Evolutionary conservation across 2,113 vertebrate genomes (phyloP).

Genomic region (Chloropsis cyanopogon): DNA sequence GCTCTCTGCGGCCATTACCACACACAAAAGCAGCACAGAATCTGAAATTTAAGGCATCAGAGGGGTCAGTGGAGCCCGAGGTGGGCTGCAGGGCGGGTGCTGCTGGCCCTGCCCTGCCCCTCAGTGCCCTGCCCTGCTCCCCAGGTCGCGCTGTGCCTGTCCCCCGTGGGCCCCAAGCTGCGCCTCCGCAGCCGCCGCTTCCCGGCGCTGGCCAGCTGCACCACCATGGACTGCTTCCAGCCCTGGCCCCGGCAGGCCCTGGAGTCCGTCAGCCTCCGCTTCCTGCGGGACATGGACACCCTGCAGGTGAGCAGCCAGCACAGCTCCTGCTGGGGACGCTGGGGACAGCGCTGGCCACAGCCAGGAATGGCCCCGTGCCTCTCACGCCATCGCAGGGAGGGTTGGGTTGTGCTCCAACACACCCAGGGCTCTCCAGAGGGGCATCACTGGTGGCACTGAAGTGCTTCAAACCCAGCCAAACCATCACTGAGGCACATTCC

Average conservation of each 20-base stretch:
- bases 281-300: slow-evolving; percentile 79
- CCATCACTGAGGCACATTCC: rapidly evolving
- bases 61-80: rapidly evolving
- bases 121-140: background rate
- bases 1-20: too few relatives aligned
- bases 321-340: background rate
- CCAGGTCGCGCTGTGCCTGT: slow-evolving; percentile 91
- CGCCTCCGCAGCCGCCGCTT: slow-evolving; percentile 87
- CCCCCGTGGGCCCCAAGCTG: slow-evolving; percentile 85
- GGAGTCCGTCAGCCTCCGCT: slow-evolving; percentile 89
- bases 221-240: slow-evolving; percentile 90
- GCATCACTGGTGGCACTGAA: rapidly evolving
- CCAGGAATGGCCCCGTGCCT: rapidly evolving
- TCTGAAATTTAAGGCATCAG: background rate
- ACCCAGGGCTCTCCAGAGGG: rapidly evolving
- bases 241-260: slow-evolving; percentile 90
- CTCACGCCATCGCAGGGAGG: rapidly evolving
- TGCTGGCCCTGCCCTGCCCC: rapidly evolving
- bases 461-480: background rate
- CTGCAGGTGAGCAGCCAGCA: slow-evolving; percentile 79
- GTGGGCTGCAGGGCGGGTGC: background rate
- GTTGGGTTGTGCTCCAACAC: rapidly evolving
- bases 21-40: background rate
- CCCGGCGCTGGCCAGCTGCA: slow-evolving; percentile 86
- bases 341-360: background rate